These are phyloP conservation scores for Brachylomia viminalis DNA, from an alignment of 2,888 invertebrate species.

Conservation along the genomic window DNA sequence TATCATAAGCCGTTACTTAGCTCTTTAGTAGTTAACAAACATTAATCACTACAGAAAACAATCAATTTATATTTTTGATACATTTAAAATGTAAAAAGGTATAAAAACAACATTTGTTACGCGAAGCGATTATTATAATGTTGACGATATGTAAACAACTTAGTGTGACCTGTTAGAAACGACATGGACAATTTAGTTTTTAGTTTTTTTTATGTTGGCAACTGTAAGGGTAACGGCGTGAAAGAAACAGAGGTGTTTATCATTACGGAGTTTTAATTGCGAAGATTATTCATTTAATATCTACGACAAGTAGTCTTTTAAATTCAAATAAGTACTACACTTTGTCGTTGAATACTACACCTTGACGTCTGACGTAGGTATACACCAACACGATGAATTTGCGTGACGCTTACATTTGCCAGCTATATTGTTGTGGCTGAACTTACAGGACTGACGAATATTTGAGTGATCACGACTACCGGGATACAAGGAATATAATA, in stretches of 20 bases:
- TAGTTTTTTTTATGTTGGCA: conserved; percentile 62
- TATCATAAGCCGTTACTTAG: conserved; percentile 1
- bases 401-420: conserved; percentile 38
- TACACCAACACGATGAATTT: not conserved
- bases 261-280: not conserved
- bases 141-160: conserved; percentile 48
- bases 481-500: not conserved
- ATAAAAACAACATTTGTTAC: conserved; percentile 47
- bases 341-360: not conserved
- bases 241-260: not conserved
- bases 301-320: too few species aligned
- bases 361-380: not conserved
- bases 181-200: conserved; percentile 71
- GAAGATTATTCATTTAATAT: not conserved
- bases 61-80: conserved; percentile 6
- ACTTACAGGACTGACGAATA: conserved; percentile 1
- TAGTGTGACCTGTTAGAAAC: conserved; percentile 51
- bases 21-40: not conserved
- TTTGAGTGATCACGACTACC: not conserved
- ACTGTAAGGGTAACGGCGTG: conserved; percentile 31
- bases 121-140: conserved; percentile 28
- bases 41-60: not conserved
- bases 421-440: conserved; percentile 6
- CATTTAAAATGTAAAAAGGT: conserved; percentile 23
- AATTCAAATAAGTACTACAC: not conserved